Conservation (phyloP, 2,888 invertebrate species). For the Torymus auratus region DNA sequence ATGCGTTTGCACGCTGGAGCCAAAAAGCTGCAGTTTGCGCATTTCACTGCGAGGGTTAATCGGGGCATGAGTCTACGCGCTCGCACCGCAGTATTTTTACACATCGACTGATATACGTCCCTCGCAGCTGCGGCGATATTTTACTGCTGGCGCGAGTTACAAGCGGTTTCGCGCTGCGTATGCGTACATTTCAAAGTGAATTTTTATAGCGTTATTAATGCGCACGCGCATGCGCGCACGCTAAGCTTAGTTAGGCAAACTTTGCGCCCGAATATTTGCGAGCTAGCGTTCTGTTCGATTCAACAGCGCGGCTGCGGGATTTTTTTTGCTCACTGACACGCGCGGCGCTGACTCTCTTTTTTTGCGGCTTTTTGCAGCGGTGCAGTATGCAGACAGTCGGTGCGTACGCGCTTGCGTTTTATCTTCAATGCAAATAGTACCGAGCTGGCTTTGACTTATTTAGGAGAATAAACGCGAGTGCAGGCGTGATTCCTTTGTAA, state of each 20-base stretch:
- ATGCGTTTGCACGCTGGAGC: too few relatives aligned
- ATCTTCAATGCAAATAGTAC: too few relatives aligned
- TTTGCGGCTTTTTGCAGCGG: too few relatives aligned
- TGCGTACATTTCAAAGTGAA: conserved; percentile 36
- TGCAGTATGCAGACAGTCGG: background rate
- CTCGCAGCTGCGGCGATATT: background rate
- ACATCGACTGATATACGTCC: conserved; percentile 31
- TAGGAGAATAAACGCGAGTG: too few relatives aligned
- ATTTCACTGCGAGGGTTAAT: conserved; percentile 4
- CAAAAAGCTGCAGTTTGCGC: too few relatives aligned
- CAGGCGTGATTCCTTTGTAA: too few relatives aligned
- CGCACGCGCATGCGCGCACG: background rate
- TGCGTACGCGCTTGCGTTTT: background rate
- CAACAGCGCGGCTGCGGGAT: background rate
- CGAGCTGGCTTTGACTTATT: too few relatives aligned
- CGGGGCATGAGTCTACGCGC: background rate
- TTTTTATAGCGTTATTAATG: conserved; percentile 38
- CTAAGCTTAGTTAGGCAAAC: conserved; percentile 14
- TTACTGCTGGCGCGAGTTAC: background rate
- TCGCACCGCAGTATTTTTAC: conserved; percentile 12
- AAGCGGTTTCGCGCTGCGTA: conserved; percentile 3
- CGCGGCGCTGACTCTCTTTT: too few relatives aligned
- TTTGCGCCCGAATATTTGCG: conserved; percentile 19
- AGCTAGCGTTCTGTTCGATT: too few relatives aligned
- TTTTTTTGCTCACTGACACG: too few relatives aligned